A percentile compares a stretch with the other conserved stretches of the same genome.
Evolutionary conservation across 2,113 vertebrate species (phyloP).

Genomic region (Passer montanus): DNA sequence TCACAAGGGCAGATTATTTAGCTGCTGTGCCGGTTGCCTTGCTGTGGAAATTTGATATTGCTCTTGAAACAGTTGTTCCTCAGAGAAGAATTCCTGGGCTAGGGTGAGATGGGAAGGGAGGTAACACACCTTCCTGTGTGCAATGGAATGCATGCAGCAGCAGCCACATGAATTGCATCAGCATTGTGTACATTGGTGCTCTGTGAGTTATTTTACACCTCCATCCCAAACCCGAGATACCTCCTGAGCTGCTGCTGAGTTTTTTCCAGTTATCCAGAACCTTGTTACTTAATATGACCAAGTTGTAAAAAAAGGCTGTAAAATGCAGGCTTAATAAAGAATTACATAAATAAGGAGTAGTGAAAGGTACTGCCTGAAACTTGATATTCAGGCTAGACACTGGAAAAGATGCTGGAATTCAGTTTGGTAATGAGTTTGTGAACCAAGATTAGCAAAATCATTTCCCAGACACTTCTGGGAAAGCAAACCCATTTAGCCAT

Average conservation of each 20-base stretch:
- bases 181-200: background rate
- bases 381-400: slow-evolving; percentile 63
- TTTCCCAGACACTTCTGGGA: slow-evolving; percentile 58
- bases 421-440: slow-evolving; percentile 53
- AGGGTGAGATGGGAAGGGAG: background rate
- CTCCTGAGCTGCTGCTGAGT: slow-evolving; percentile 9
- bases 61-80: background rate
- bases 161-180: background rate
- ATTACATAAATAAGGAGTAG: slow-evolving; percentile 65
- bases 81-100: background rate
- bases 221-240: slow-evolving; percentile 1
- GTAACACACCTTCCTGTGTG: background rate
- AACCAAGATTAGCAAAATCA: slow-evolving; percentile 46
- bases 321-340: slow-evolving; percentile 68
- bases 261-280: slow-evolving; percentile 59
- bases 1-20: background rate
- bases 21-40: background rate
- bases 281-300: slow-evolving; percentile 47
- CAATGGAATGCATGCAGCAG: background rate
- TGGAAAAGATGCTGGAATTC: slow-evolving; percentile 57
- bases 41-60: background rate
- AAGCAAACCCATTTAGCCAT: slow-evolving; percentile 39
- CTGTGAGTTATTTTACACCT: slow-evolving; percentile 36
- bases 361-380: slow-evolving; percentile 67
- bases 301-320: slow-evolving; percentile 51